These are phyloP conservation scores for Arctopsyche grandis DNA, from an alignment of 1,140 invertebrate genomes.

Conservation along the genomic window DNA sequence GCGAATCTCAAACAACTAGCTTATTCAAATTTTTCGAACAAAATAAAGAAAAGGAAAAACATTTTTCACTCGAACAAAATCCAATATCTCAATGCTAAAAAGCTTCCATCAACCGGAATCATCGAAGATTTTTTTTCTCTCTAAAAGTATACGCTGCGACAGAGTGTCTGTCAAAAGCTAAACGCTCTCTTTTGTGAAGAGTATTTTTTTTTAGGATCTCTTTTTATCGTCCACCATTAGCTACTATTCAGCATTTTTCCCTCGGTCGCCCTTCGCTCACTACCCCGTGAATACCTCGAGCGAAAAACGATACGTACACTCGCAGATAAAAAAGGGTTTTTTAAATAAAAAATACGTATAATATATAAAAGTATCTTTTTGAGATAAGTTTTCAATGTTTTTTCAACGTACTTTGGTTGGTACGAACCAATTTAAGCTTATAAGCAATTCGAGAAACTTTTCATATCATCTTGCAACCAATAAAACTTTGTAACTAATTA, in stretches of 20 bases:
- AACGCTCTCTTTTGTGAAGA: conserved; percentile 6
- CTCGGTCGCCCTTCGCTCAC: not conserved
- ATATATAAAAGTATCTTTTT: too few relatives aligned
- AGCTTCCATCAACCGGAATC: conserved; percentile 4
- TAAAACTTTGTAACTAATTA: too few relatives aligned
- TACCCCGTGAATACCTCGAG: not conserved
- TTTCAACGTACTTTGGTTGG: too few relatives aligned
- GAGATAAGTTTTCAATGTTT: too few relatives aligned
- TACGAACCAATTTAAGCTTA: too few relatives aligned
- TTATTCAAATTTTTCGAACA: not conserved
- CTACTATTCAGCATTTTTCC: not conserved
- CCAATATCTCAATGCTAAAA: not conserved
- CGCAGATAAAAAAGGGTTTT: too few relatives aligned
- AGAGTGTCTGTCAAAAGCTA: conserved; percentile 24
- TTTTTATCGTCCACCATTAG: conserved; percentile 16
- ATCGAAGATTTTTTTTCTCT: not conserved
- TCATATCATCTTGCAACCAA: too few relatives aligned
- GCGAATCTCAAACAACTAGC: not conserved
- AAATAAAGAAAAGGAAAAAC: not conserved
- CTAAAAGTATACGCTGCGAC: not conserved
- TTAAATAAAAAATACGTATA: too few relatives aligned
- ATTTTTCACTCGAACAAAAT: not conserved
- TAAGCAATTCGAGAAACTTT: too few relatives aligned
- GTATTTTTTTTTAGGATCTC: conserved; percentile 15
- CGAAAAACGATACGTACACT: not conserved